Evolutionary conservation across 2,797 vertebrate species (phyloP).

Genomic region (Tamandua tetradactyla): DNA sequence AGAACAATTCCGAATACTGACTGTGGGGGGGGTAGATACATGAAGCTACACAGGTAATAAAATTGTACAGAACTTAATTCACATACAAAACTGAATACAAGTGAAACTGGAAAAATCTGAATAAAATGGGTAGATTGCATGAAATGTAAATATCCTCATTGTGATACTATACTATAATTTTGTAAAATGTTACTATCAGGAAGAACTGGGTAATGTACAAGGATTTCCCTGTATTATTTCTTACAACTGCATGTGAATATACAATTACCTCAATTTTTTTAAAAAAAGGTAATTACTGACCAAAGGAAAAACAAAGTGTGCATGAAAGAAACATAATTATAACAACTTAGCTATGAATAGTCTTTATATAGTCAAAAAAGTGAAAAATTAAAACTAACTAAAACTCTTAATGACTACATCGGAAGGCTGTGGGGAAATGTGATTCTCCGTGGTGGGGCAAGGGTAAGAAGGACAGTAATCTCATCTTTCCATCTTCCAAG

Average conservation of each 20-base stretch:
- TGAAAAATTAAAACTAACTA: background rate
- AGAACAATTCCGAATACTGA: background rate
- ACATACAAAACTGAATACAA: background rate
- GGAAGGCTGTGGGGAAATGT: background rate
- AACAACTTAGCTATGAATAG: background rate
- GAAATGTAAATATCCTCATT: background rate
- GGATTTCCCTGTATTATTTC: background rate
- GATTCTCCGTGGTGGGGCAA: background rate
- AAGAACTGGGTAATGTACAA: background rate
- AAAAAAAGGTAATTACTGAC: background rate
- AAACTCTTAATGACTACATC: background rate
- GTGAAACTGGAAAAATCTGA: slow-evolving; percentile 10
- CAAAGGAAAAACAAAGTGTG: slow-evolving; percentile 18
- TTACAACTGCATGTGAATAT: background rate
- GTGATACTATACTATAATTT: background rate
- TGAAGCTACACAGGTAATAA: background rate
- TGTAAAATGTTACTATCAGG: background rate
- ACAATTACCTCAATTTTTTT: background rate
- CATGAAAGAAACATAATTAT: background rate
- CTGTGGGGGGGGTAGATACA: background rate
- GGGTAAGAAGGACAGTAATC: background rate
- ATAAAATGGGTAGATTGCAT: background rate
- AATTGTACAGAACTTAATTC: background rate
- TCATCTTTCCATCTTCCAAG: background rate
- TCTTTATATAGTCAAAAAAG: background rate